Conservation (phyloP, 2,113 vertebrate genomes). For the Oreochromis spilurus region DNA sequence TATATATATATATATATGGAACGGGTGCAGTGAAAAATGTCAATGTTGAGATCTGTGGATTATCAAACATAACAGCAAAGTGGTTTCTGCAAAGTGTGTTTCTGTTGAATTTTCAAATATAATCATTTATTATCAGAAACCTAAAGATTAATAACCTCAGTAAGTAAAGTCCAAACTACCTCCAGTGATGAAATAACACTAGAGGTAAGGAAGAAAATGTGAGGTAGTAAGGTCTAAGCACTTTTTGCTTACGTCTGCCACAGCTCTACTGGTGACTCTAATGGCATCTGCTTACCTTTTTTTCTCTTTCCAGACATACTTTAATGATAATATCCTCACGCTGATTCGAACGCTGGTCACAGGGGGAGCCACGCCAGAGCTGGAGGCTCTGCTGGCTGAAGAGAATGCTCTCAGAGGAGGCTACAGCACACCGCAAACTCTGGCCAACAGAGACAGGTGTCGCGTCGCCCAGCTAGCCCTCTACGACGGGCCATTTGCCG, state of each 20-base stretch:
- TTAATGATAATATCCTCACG: slow-evolving; percentile 99
- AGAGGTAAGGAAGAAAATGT: neutral
- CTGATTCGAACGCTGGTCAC: slow-evolving; percentile 98
- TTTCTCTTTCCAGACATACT: slow-evolving; percentile 87
- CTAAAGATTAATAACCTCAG: neutral
- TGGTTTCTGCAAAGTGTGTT: neutral
- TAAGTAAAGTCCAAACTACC: neutral
- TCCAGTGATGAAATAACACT: neutral
- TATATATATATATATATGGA: rapidly evolving
- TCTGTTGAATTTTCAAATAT: neutral
- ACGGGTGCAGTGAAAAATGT: neutral
- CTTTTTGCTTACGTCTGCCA: neutral
- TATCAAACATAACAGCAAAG: neutral
- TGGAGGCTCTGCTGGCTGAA: slow-evolving; percentile 93
- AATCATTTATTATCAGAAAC: neutral
- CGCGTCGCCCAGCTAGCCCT: slow-evolving; percentile 95
- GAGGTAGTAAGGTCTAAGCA: neutral
- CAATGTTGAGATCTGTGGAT: neutral
- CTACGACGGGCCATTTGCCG: slow-evolving; percentile 95
- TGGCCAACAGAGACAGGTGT: slow-evolving; percentile 98
- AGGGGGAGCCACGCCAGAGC: slow-evolving; percentile 96
- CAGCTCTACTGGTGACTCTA: slow-evolving; percentile 61
- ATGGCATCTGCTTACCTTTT: slow-evolving; percentile 67
- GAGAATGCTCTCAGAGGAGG: slow-evolving; percentile 94
- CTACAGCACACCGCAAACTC: slow-evolving; percentile 96